phyloP scores from a whole-genome alignment of 1,140 invertebrate species.

The Centruroides sculpturatus region DNA sequence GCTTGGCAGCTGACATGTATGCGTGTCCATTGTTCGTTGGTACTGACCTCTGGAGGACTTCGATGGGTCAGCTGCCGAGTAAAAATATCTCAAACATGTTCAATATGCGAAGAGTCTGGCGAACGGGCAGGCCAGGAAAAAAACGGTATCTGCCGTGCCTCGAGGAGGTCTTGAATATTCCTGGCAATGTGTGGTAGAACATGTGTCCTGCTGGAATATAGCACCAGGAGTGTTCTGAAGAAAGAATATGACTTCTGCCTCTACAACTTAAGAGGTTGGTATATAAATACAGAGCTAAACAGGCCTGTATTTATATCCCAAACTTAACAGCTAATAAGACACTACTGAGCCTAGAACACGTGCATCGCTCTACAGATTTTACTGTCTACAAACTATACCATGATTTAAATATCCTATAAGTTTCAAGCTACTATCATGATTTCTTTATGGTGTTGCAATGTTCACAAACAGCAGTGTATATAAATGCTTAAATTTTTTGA shows the following conservation, averaged over 20 bases:
- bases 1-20: not conserved
- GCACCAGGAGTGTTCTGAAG: not conserved
- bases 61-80: not conserved
- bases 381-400: no score
- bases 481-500: no score
- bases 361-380: no score
- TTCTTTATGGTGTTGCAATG: no score
- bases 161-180: not conserved
- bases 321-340: no score
- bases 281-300: no score
- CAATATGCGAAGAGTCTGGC: not conserved
- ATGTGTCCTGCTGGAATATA: slow-evolving; percentile 2
- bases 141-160: not conserved
- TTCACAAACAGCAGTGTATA: no score
- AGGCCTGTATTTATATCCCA: no score
- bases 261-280: not conserved
- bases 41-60: not conserved
- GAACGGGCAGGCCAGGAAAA: no score
- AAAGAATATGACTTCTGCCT: not conserved
- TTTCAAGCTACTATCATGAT: no score
- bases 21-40: not conserved
- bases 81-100: not conserved
- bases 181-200: not conserved
- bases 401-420: no score
- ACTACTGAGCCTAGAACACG: no score